Base-by-base conservation (phyloP, 1,140 invertebrate species). In the Limonius californicus region DNA sequence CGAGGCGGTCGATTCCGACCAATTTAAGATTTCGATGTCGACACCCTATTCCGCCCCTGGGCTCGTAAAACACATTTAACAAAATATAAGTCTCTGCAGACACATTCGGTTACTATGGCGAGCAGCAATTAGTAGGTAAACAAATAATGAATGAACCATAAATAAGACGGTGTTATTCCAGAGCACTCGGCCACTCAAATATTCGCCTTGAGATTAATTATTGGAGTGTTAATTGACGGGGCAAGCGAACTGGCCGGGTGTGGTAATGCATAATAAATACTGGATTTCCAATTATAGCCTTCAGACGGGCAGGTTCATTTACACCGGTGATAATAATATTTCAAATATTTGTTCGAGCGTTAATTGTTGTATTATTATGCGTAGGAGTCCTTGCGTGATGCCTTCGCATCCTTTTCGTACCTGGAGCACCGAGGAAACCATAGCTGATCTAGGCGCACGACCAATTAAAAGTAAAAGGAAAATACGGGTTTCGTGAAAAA, bases 261-360 rank as follows among this genome's bases (percentile, higher is more conserved):
- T 65, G 55, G 57, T 64, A 66, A 66, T 65, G 64, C 64, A 67
- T 71, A 69, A 71, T 71, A 71, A 71, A 71, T 71, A 69, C 62
- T 69, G 63, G 62, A 54, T 65, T 69, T 71, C 70, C 70, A 71
- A 71, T 71, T 71, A 70, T 65, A 65, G 65, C 63, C 66, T 68
- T 66, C 63, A 67, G 67, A 65, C 63, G 61, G 20, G 61, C 63
- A 54, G 66, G 65, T 71, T 69, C 69, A 66, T 68, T 69, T 71
- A 66, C 64, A 69, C 62, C 64, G 70, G 68, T 71, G 70, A 71
- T 71, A 69, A 71, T 71, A 71, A 71, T 71, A 71, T 69, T 71
- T 71, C 68, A 71, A 71, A 71, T 69, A 69, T 71, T 71, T 69
- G 68, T 71, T 64, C 65, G 65, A 62, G 35, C 61, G 65, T 68